Evolutionary conservation across 2,888 invertebrate species (phyloP).

Genomic region (Rhimphoctona megacephalus): DNA sequence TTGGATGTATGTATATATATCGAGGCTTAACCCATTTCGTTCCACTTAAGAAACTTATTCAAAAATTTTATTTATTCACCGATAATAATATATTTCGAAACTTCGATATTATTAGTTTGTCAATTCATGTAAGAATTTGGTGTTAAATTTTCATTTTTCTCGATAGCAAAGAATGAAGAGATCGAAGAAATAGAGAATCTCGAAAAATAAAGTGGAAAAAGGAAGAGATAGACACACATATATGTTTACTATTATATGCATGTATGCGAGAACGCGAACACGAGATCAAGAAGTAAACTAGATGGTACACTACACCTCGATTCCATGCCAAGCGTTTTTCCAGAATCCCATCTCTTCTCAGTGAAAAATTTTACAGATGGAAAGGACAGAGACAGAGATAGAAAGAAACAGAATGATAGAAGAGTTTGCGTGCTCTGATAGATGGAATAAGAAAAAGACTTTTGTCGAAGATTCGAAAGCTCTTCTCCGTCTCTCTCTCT

Average conservation of each 20-base stretch:
- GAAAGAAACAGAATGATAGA: neutral
- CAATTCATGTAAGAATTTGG: neutral
- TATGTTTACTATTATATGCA: slow-evolving; percentile 9
- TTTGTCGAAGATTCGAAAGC: slow-evolving; percentile 39
- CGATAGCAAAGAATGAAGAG: neutral
- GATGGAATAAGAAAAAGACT: slow-evolving; percentile 40
- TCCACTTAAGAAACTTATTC: neutral
- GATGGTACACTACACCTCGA: slow-evolving; percentile 41
- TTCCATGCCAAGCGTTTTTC: slow-evolving; percentile 46
- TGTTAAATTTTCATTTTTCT: neutral
- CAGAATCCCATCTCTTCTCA: neutral
- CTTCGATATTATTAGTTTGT: neutral
- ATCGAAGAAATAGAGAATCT: neutral
- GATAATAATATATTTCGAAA: neutral
- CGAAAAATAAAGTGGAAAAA: neutral
- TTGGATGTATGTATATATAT: neutral
- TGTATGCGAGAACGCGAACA: slow-evolving; percentile 43
- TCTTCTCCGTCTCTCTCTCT: neutral
- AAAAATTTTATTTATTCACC: neutral
- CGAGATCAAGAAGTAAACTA: slow-evolving; percentile 57
- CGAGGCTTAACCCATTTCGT: neutral
- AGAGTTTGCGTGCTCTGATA: slow-evolving; percentile 18
- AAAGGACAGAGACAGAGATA: neutral
- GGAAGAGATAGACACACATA: neutral
- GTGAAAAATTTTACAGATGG: slow-evolving; percentile 18